These are phyloP conservation scores for Ormyrus rosae DNA, from an alignment of 2,888 invertebrate species.

Conservation along the genomic window DNA sequence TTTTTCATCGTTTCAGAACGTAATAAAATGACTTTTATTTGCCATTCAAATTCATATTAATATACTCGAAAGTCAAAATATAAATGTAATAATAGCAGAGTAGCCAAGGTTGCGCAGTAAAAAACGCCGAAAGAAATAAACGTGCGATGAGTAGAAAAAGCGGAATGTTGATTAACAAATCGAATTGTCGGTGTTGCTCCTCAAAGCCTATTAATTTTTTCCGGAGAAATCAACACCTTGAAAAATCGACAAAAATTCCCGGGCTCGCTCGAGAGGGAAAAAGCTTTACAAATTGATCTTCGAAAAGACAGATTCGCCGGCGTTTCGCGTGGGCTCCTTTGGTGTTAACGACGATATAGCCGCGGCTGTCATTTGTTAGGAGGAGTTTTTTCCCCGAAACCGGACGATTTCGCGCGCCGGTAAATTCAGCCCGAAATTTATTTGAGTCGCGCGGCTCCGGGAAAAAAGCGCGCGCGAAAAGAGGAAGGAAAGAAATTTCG, in stretches of 20 bases:
- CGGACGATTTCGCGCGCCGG: constrained; percentile 24
- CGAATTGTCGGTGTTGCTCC: constrained; percentile 3
- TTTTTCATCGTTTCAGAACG: too few species aligned
- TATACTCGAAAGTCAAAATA: too few species aligned
- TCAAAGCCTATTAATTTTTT: constrained; percentile 28
- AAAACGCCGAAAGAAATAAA: too few species aligned
- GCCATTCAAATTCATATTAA: too few species aligned
- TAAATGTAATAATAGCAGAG: too few species aligned
- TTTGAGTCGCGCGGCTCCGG: constrained; percentile 13
- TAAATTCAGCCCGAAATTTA: constrained; percentile 46
- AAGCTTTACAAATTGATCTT: constrained; percentile 37
- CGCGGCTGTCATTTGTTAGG: constrained; percentile 53
- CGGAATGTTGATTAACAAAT: constrained; percentile 23
- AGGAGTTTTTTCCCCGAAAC: constrained; percentile 43
- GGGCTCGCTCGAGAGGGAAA: background rate
- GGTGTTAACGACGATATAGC: constrained; percentile 43
- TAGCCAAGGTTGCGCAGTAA: too few species aligned
- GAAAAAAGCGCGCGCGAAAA: background rate
- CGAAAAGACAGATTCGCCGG: constrained; percentile 25
- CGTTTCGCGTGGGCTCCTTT: background rate
- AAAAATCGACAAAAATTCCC: constrained; percentile 46
- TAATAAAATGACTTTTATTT: too few species aligned
- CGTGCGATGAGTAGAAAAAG: background rate
- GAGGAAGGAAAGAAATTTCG: constrained; percentile 14
- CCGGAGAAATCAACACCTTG: constrained; percentile 54